phyloP scores from a whole-genome alignment of 2,888 invertebrate genomes.

The Plagodis dolabraria region DNA sequence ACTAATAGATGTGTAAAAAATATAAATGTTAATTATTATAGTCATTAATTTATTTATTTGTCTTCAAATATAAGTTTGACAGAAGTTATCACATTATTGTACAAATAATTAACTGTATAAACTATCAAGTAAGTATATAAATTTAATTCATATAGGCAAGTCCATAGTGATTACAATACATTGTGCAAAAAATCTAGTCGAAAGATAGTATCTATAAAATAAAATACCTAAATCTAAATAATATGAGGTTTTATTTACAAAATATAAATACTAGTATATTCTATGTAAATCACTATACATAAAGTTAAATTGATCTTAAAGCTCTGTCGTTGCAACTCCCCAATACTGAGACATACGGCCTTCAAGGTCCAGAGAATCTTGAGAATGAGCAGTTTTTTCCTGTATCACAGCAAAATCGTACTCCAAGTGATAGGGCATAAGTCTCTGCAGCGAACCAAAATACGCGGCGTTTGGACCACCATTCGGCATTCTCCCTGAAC shows the following conservation, averaged over 20 bases:
- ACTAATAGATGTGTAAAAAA: slow-evolving; percentile 26
- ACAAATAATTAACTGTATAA: slow-evolving; percentile 49
- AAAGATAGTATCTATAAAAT: slow-evolving; percentile 74
- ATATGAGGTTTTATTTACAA: slow-evolving; percentile 77
- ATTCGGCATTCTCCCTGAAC: slow-evolving; percentile 85
- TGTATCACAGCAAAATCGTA: slow-evolving; percentile 94
- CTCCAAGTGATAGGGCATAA: slow-evolving; percentile 92
- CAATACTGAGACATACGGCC: slow-evolving; percentile 95
- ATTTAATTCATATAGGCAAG: slow-evolving; percentile 62
- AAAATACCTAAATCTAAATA: slow-evolving; percentile 63
- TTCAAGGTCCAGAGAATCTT: slow-evolving; percentile 92
- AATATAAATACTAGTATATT: slow-evolving; percentile 20
- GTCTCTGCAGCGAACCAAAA: slow-evolving; percentile 92
- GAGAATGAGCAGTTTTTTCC: slow-evolving; percentile 87
- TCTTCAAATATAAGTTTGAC: slow-evolving; percentile 50
- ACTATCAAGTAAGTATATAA: slow-evolving; percentile 34
- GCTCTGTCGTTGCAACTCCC: slow-evolving; percentile 95
- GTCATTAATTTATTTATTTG: slow-evolving; percentile 54
- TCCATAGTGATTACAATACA: slow-evolving; percentile 75
- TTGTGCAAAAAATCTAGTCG: slow-evolving; percentile 84
- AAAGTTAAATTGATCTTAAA: slow-evolving; percentile 73
- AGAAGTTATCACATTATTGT: slow-evolving; percentile 69
- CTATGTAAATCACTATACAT: neutral
- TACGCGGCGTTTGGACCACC: slow-evolving; percentile 95
- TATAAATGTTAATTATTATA: slow-evolving; percentile 43